phyloP scores from a whole-genome alignment of 2,888 invertebrate species.

The Sympetrum striolatum region DNA sequence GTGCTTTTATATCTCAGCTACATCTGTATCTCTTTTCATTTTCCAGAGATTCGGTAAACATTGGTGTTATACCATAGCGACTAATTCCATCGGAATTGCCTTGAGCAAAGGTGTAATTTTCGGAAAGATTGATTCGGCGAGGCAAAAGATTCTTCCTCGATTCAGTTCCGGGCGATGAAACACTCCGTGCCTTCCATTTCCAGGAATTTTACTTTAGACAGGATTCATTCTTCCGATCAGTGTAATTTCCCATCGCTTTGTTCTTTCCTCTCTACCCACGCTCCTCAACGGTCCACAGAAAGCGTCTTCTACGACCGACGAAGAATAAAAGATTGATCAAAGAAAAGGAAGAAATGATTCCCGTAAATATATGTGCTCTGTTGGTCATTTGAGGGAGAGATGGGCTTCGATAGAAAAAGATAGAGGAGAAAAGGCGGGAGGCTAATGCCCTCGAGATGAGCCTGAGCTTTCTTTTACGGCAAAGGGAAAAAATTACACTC shows the following conservation, averaged over 20 bases:
- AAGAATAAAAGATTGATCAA: too few relatives aligned
- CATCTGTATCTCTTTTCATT: too few relatives aligned
- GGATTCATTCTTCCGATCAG: background rate
- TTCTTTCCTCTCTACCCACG: background rate
- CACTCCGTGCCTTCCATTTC: background rate
- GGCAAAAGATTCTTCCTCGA: background rate
- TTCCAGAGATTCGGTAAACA: background rate
- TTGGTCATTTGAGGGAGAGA: background rate
- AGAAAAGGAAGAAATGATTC: background rate
- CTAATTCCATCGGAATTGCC: background rate
- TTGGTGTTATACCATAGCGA: background rate
- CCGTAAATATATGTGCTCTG: background rate
- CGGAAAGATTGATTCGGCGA: background rate
- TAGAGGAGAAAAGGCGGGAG: background rate
- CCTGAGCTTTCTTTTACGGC: too few relatives aligned
- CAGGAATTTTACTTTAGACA: background rate
- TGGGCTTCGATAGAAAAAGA: background rate
- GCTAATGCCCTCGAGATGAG: background rate
- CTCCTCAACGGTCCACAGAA: background rate
- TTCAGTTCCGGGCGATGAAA: background rate
- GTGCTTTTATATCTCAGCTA: too few relatives aligned
- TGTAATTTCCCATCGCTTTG: slow-evolving; percentile 31
- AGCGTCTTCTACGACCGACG: background rate
- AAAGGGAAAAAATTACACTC: too few relatives aligned
- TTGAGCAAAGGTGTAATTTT: background rate